phyloP scores from a whole-genome alignment of 2,888 invertebrate species.

The Furcula furcula region DNA sequence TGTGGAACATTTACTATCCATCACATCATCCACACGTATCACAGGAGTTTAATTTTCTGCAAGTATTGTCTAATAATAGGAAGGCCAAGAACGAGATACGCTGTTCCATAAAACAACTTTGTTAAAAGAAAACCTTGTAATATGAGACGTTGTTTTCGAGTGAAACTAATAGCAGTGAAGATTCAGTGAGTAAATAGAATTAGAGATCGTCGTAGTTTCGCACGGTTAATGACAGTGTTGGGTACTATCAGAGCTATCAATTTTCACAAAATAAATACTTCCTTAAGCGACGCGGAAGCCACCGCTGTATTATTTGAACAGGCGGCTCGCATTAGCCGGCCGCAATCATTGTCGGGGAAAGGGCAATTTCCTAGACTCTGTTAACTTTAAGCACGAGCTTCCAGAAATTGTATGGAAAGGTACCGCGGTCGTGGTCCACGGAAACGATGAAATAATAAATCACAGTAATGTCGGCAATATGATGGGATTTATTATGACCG shows the following conservation, averaged over 20 bases:
- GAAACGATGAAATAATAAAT: conserved; percentile 69
- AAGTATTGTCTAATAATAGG: conserved; percentile 15
- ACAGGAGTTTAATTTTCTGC: conserved; percentile 18
- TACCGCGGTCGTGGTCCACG: conserved; percentile 53
- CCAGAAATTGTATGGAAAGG: conserved; percentile 57
- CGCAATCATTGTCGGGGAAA: conserved; percentile 67
- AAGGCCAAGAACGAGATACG: conserved; percentile 4
- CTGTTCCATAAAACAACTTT: conserved; percentile 2
- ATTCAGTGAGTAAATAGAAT: conserved; percentile 25
- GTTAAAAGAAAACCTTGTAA: conserved; percentile 1
- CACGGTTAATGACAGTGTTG: conserved; percentile 52
- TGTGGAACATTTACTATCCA: conserved; percentile 28
- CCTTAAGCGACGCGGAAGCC: conserved; percentile 68
- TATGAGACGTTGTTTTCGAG: conserved; percentile 4
- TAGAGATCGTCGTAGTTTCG: conserved; percentile 25
- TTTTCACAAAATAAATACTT: conserved; percentile 73
- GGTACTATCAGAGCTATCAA: conserved; percentile 54
- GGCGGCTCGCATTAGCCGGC: conserved; percentile 60
- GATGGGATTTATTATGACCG: conserved; percentile 36
- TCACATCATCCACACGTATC: conserved; percentile 31
- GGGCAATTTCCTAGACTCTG: conserved; percentile 70
- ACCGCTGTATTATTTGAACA: conserved; percentile 63
- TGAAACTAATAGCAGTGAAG: conserved; percentile 18
- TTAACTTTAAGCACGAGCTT: conserved; percentile 65
- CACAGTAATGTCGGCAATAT: conserved; percentile 50